Conservation (phyloP, 2,113 vertebrate genomes). For the Dunckerocampus dactyliophorus region DNA sequence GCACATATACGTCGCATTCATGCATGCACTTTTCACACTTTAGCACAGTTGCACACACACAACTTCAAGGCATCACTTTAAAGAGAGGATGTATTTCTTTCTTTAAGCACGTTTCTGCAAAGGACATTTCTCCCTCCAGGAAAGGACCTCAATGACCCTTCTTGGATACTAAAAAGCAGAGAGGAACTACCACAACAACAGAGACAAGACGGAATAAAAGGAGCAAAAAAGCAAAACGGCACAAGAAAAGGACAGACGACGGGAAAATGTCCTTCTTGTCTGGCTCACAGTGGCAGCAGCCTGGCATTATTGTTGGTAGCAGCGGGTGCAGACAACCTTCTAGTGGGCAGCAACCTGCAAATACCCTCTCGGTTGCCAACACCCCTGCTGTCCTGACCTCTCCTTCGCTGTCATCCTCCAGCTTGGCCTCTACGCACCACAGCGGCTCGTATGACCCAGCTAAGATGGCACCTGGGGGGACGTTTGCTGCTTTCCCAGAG, state of each 20-base stretch:
- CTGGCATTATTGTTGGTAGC: conserved; percentile 46
- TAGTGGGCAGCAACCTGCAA: conserved; percentile 42
- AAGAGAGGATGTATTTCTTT: conserved; percentile 26
- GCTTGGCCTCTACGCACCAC: conserved; percentile 27
- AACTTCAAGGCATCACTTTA: conserved; percentile 26
- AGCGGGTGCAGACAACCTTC: conserved; percentile 51
- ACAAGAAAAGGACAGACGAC: conserved; percentile 12
- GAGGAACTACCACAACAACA: conserved; percentile 4
- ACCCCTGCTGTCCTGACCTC: conserved; percentile 32
- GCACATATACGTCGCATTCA: conserved; percentile 15
- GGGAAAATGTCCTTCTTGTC: conserved; percentile 75
- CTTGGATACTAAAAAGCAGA: conserved; percentile 18
- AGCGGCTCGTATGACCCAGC: conserved; percentile 42
- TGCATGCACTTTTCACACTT: conserved; percentile 16
- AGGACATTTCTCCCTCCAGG: conserved; percentile 37
- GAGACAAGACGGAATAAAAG: conserved; percentile 22
- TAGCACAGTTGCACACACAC: conserved; percentile 11
- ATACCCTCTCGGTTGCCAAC: conserved; percentile 33
- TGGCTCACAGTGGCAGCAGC: conserved; percentile 59
- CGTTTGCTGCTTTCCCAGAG: conserved; percentile 36
- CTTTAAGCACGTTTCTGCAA: conserved; percentile 41
- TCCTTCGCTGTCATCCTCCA: conserved; percentile 39
- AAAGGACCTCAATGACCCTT: conserved; percentile 28
- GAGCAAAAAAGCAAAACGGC: conserved; percentile 21
- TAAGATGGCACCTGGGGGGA: conserved; percentile 70